Evolutionary conservation across 2,888 invertebrate species (phyloP).

Genomic region (Drosophila macrospina): DNA sequence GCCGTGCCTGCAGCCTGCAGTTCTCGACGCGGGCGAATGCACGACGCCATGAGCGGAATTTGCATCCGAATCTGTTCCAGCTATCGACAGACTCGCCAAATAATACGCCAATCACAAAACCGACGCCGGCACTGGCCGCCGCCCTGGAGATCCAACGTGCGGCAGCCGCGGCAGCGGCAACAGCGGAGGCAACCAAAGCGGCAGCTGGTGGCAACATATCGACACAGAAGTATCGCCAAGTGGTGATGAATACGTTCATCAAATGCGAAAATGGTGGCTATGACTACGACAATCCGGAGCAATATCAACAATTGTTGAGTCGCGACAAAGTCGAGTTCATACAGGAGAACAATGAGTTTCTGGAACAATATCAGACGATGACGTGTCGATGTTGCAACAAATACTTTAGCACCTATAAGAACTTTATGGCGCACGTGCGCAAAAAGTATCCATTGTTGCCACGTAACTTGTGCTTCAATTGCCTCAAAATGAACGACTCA

Average conservation of each 20-base stretch:
- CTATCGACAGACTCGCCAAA: slow-evolving; percentile 73
- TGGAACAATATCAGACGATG: slow-evolving; percentile 85
- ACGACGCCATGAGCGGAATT: slow-evolving; percentile 85
- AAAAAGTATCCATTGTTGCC: slow-evolving; percentile 84
- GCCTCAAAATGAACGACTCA: slow-evolving; percentile 85
- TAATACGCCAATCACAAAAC: slow-evolving; percentile 78
- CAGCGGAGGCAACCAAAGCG: slow-evolving; percentile 73
- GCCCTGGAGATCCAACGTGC: slow-evolving; percentile 81
- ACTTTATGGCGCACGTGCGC: slow-evolving; percentile 85
- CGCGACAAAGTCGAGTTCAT: slow-evolving; percentile 84
- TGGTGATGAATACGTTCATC: slow-evolving; percentile 80
- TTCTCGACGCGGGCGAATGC: slow-evolving; percentile 85
- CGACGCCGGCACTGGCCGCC: slow-evolving; percentile 81
- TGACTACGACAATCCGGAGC: slow-evolving; percentile 85
- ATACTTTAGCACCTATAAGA: slow-evolving; percentile 84
- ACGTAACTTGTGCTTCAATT: slow-evolving; percentile 85
- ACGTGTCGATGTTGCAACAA: slow-evolving; percentile 85
- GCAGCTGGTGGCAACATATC: slow-evolving; percentile 75
- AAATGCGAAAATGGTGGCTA: slow-evolving; percentile 80
- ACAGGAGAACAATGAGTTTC: slow-evolving; percentile 83
- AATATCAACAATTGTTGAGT: slow-evolving; percentile 83
- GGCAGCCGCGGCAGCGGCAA: slow-evolving; percentile 71
- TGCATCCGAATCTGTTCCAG: slow-evolving; percentile 84
- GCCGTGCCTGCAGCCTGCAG: slow-evolving; percentile 84
- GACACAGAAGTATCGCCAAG: slow-evolving; percentile 79